A percentile compares a stretch with the other conserved stretches of the same genome.
Conservation (phyloP, 2,113 vertebrate genomes). For the human (Homo sapiens) region DNA sequence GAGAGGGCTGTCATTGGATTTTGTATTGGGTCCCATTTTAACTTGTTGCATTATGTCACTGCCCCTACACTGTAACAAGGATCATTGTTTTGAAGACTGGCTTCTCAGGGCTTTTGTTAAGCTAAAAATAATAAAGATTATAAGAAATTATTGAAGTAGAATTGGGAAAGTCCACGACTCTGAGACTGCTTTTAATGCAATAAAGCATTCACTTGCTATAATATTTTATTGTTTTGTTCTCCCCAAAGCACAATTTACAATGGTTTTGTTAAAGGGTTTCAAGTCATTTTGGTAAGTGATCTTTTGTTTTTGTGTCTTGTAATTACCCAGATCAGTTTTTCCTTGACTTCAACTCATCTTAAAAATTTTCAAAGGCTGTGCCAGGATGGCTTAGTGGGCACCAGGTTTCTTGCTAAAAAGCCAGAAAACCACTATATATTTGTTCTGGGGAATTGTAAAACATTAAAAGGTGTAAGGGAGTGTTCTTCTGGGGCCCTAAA, state of each 20-base stretch:
- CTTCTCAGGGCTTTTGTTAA: neutral
- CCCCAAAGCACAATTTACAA: constrained; percentile 45
- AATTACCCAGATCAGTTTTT: constrained; percentile 70
- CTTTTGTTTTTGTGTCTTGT: constrained; percentile 72
- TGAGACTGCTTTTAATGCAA: constrained; percentile 36
- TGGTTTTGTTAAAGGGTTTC: constrained; percentile 49
- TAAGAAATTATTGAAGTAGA: constrained; percentile 43
- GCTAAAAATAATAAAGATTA: constrained; percentile 16
- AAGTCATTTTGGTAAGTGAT: constrained; percentile 59
- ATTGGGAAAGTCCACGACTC: neutral
- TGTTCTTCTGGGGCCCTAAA: neutral
- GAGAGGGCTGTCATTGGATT: neutral
- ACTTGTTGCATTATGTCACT: neutral
- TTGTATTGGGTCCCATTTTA: neutral
- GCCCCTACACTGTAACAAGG: neutral
- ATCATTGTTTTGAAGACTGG: constrained; percentile 5
- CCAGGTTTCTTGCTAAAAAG: constrained; percentile 61
- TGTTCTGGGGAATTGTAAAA: constrained; percentile 44
- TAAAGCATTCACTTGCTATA: constrained; percentile 41
- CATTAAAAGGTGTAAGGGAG: constrained; percentile 58
- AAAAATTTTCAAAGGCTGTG: constrained; percentile 67
- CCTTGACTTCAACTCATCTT: constrained; percentile 69
- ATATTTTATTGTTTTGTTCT: constrained; percentile 57
- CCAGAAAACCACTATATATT: constrained; percentile 57
- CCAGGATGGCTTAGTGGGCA: constrained; percentile 64